Conservation (phyloP, 1,140 invertebrate genomes). For the Macrobrachium rosenbergii region DNA sequence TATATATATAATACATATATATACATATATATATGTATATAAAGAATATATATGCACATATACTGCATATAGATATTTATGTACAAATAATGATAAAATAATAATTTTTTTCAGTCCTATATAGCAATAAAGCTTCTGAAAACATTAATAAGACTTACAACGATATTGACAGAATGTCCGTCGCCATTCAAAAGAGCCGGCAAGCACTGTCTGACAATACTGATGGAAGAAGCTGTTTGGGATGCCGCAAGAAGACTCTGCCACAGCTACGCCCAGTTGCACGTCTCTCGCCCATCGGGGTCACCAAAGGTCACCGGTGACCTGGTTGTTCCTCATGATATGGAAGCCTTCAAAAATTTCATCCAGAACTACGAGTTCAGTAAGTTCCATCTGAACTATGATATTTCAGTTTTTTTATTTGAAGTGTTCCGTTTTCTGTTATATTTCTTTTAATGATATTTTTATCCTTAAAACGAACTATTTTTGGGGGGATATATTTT, state of each 20-base stretch:
- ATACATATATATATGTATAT: too few relatives aligned
- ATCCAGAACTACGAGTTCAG: conserved; percentile 10
- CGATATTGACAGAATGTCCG: conserved; percentile 1
- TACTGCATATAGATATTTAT: too few relatives aligned
- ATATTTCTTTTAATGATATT: too few relatives aligned
- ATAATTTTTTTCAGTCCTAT: too few relatives aligned
- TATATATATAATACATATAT: too few relatives aligned
- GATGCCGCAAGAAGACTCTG: conserved; percentile 24
- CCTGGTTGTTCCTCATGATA: conserved; percentile 39
- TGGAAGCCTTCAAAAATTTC: conserved; percentile 47
- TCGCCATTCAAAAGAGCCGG: conserved; percentile 4
- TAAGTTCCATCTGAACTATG: background rate
- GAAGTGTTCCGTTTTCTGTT: background rate
- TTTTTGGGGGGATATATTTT: too few relatives aligned
- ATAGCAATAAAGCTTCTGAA: too few relatives aligned
- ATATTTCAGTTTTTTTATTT: background rate
- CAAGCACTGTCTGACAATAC: conserved; percentile 27
- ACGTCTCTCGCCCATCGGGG: background rate
- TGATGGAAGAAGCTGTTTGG: conserved; percentile 28
- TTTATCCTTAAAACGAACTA: too few relatives aligned
- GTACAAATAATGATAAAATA: too few relatives aligned
- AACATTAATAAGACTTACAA: too few relatives aligned
- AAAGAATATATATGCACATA: too few relatives aligned
- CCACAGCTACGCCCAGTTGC: conserved; percentile 26
- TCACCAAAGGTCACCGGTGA: background rate